Percentiles rank a stretch among this genome's conserved stretches.
Conservation (phyloP, 1,140 invertebrate genomes). For the Drosophila saltans region DNA sequence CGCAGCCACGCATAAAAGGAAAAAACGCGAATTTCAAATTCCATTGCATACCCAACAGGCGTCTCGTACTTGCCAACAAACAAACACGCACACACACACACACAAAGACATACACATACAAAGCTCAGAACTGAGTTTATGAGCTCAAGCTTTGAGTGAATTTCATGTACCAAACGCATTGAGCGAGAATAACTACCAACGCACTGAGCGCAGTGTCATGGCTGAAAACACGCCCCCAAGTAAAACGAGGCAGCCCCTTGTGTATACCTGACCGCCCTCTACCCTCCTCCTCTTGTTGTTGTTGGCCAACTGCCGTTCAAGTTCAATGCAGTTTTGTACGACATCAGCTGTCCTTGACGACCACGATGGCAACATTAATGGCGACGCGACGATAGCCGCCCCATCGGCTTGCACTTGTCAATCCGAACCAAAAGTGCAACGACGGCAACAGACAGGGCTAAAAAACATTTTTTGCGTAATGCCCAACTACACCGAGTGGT, state of each 20-base stretch:
- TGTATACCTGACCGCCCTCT: not conserved
- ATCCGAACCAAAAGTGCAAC: constrained; percentile 27
- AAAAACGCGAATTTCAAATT: constrained; percentile 45
- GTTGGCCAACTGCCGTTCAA: constrained; percentile 62
- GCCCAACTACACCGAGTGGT: constrained; percentile 21
- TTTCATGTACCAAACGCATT: not conserved
- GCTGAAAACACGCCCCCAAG: constrained; percentile 47
- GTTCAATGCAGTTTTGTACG: constrained; percentile 69
- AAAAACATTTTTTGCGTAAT: constrained; percentile 14
- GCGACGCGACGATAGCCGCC: not conserved
- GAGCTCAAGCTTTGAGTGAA: constrained; percentile 29
- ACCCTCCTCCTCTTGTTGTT: not conserved
- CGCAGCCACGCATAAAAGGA: constrained; percentile 10
- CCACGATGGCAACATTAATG: not conserved
- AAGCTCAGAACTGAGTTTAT: not conserved
- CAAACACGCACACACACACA: not conserved
- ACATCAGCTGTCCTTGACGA: constrained; percentile 58
- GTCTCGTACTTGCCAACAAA: not conserved
- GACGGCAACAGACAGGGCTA: not conserved
- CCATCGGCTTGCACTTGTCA: not conserved
- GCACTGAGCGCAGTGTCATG: constrained; percentile 9
- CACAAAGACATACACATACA: constrained; percentile 11
- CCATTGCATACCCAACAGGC: constrained; percentile 53
- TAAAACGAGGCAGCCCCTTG: constrained; percentile 7
- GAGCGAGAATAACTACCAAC: not conserved